Evolutionary conservation across 2,888 invertebrate species (phyloP), one percentile per base, ranked within the genome.

Genomic region (Crioceris asparagi): DNA sequence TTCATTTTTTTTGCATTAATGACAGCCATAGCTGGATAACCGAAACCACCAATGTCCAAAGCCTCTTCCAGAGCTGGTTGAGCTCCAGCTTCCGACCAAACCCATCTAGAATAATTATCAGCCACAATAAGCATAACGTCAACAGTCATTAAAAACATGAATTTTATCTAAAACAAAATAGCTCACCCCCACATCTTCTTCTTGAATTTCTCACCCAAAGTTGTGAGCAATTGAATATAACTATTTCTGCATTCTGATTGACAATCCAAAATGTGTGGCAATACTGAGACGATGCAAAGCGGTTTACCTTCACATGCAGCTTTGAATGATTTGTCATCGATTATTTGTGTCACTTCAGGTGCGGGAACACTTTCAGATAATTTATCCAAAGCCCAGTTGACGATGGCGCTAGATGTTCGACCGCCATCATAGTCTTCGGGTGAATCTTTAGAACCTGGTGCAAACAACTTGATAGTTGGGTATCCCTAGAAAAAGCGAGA

Each of bases 1-100:
- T 96, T 96, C 79, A 92, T 85, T 68, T 98, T 98, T 65, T 94
- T 88, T 10, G 83, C 77, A 66, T 94, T 98, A 39, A 97, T 82
- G 12, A 92, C 93, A 4, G 93, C 94, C 83, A 99, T 83, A 1
- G 97, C 96, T 2, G 98, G 98, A 65, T 98, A 98, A 7, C 98
- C 98, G 65, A 98, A 98, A 4, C 79, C 98, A 44, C 98, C 98
- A 48, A 98, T 83, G 59, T 92, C 97, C 21, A 99, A 64, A 0
- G 90, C 77, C 44, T 80, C 79, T 62, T 98, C 98, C 12, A 98
- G 61, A 0, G 79, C 75, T 0, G 71, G 61, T 62, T 98, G 96
- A 2, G 83, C 73, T 7, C 81, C 86, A 27, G 91, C 96, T 62
- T 97, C 96, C 2, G 87, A 67, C 98, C 98, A 98, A 8, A 88